These are phyloP conservation scores for Timema cristinae DNA, from an alignment of 2,888 invertebrate genomes.

Conservation along the genomic window DNA sequence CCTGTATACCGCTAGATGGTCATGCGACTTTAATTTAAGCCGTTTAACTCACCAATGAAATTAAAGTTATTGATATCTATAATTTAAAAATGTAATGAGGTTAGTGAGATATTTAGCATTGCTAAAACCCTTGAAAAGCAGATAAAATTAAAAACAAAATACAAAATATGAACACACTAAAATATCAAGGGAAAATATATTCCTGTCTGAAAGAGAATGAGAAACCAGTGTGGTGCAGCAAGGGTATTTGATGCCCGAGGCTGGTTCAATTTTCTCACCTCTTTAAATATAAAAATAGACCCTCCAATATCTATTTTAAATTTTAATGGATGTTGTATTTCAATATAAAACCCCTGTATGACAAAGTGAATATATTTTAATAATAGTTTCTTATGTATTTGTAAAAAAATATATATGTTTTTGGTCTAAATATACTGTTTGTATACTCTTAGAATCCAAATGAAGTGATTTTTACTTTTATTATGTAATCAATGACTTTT, in stretches of 20 bases:
- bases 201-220: too few species aligned
- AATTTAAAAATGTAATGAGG: not conserved
- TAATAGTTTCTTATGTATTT: not conserved
- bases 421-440: not conserved
- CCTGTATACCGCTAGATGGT: not conserved
- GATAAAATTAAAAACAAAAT: not conserved
- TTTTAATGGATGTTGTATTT: not conserved
- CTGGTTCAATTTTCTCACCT: not conserved
- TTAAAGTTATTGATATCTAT: too few species aligned
- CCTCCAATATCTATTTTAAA: not conserved
- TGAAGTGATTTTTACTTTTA: conserved; percentile 1
- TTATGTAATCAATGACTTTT: not conserved
- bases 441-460: not conserved
- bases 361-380: not conserved
- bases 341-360: not conserved
- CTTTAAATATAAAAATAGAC: not conserved
- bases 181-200: too few species aligned
- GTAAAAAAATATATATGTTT: not conserved
- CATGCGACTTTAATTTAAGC: not conserved
- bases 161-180: too few species aligned
- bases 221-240: too few species aligned
- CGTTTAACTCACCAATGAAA: too few species aligned
- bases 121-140: not conserved
- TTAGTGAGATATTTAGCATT: not conserved
- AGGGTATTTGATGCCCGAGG: too few species aligned